Evolutionary conservation across 2,888 invertebrate species (phyloP).

Genomic region (Myopa tessellatipennis): DNA sequence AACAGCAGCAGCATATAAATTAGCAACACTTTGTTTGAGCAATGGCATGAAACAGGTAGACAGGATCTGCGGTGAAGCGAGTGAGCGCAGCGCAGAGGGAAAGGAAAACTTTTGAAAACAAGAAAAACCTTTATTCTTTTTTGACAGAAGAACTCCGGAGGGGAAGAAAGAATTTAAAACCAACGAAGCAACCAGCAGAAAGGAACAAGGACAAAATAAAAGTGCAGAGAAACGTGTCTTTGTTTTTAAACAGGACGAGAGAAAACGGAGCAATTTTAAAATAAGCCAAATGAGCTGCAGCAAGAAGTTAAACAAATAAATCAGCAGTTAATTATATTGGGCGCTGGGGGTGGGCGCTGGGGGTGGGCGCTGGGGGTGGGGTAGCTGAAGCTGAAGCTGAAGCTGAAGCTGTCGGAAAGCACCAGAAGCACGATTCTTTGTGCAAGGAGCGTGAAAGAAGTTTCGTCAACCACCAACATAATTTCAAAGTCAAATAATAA

Average conservation of each 20-base stretch:
- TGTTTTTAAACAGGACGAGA: neutral
- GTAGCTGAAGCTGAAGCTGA: neutral
- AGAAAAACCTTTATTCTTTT: neutral
- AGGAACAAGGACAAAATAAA: constrained; percentile 1
- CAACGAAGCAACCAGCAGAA: neutral
- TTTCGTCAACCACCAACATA: constrained; percentile 16
- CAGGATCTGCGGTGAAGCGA: neutral
- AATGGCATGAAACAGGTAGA: neutral
- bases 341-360: constrained; percentile 56
- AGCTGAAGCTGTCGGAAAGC: neutral
- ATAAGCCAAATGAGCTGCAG: constrained; percentile 32
- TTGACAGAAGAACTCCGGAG: neutral
- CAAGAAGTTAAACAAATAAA: constrained; percentile 63
- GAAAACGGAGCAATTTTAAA: neutral
- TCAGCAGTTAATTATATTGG: constrained; percentile 65
- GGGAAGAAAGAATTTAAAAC: neutral
- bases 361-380: constrained; percentile 39
- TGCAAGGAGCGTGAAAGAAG: neutral
- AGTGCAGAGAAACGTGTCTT: neutral
- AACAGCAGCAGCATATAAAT: constrained; percentile 57
- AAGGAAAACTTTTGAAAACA: neutral
- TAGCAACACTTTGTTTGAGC: constrained; percentile 56
- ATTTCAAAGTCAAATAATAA: neutral
- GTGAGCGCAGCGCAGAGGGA: neutral
- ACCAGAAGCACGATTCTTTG: neutral